Evolutionary conservation across 1,140 invertebrate genomes (phyloP).

Genomic region (Bombus picipes): DNA sequence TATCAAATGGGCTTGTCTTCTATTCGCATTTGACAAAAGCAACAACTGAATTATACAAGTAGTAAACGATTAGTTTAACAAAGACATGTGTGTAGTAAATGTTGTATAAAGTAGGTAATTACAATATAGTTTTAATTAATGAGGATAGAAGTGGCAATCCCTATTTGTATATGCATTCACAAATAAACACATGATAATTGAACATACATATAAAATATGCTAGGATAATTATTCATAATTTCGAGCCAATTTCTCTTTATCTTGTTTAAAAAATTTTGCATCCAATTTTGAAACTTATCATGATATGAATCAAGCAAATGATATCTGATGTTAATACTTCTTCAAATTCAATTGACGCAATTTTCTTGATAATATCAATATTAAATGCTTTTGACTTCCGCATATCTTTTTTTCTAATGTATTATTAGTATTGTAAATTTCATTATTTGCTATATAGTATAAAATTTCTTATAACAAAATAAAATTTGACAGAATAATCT

Average conservation of each 20-base stretch:
- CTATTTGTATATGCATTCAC: constrained; percentile 70
- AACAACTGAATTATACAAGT: constrained; percentile 73
- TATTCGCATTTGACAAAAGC: constrained; percentile 8
- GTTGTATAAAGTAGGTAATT: constrained; percentile 75
- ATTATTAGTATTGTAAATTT: background rate
- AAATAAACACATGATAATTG: constrained; percentile 54
- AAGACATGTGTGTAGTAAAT: constrained; percentile 72
- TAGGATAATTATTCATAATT: constrained; percentile 55
- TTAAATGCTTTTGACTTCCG: background rate
- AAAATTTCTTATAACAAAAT: constrained; percentile 15
- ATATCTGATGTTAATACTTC: background rate
- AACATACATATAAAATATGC: constrained; percentile 38
- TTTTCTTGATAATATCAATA: background rate
- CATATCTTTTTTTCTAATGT: background rate
- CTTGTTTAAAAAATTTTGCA: background rate
- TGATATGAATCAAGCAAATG: constrained; percentile 10
- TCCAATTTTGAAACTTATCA: constrained; percentile 1
- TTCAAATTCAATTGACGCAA: background rate
- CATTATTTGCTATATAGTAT: background rate
- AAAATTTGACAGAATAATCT: background rate
- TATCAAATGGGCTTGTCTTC: constrained; percentile 29
- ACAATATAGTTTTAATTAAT: constrained; percentile 69
- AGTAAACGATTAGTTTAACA: constrained; percentile 67
- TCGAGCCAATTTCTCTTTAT: constrained; percentile 50
- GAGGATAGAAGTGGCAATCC: constrained; percentile 59